Evolutionary conservation across 2,888 invertebrate genomes (phyloP), one percentile per base, ranked within the genome.

Genomic region (Philopedon plagiatum): DNA sequence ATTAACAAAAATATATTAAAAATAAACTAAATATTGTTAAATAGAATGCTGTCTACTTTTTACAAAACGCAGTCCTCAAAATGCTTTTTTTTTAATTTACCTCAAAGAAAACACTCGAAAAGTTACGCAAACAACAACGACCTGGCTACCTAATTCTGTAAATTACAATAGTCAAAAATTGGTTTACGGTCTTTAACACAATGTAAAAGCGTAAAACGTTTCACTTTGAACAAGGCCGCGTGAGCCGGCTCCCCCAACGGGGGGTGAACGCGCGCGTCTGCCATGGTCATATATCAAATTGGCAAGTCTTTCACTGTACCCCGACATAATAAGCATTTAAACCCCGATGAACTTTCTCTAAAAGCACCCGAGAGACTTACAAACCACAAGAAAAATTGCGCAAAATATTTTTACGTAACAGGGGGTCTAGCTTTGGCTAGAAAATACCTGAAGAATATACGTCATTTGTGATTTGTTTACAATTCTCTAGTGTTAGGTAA

Each of bases 301-400:
- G 73, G 73, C 73, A 73, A 73, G 60, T 73, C 56, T 68, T 64
- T 51, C 60, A 39, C 60, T 64, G 37, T 68, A 65, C 73, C 73
- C 73, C 69, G 73, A 73, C 68, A 73, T 73, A 73, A 73, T 69
- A 73, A 69, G 68, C 73, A 69, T 73, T 73, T 69, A 73, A 73
- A 73, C 69, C 64, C 65, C 58, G 56, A 73, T 73, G 73, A 73
- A 73, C 72, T 72, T 72, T 72, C 72, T 34, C 68, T 63, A 67
- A 72, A 68, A 23, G 60, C 58, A 39, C 72, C 68, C 72, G 26
- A 58, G 72, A 68, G 68, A 58, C 62, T 39, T 72, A 49, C 67
- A 67, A 68, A 67, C 67, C 62, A 46, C 32, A 72, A 73, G 73
- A 73, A 73, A 73, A 73, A 73, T 73, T 69, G 41, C 73, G 60